Evolutionary conservation across 2,797 vertebrate species (phyloP), one percentile per base, ranked within the genome.

Genomic region (Lutjanus argentimaculatus): DNA sequence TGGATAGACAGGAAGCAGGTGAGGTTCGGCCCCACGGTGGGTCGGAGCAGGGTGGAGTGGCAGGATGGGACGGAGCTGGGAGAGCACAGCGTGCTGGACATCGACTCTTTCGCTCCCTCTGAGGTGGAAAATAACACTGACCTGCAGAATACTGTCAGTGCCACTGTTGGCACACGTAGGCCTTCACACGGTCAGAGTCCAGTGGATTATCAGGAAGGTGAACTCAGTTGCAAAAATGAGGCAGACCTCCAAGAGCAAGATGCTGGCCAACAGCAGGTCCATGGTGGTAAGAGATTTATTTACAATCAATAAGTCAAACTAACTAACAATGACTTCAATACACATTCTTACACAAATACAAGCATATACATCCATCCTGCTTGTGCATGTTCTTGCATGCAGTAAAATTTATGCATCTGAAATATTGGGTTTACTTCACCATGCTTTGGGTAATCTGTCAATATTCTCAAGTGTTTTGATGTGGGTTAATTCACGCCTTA

Each of bases 1-100:
- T 95, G 91, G 9, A 70, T 90, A 62, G 97, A 97, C 79, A 96
- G 92, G 63, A 98, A 97, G 81, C 97, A 97, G 77, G 97, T 97
- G 82, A 96, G 96, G 63, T 97, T 97, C 83, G 96, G 93, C 16
- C 86, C 95, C 8, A 83, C 77, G 1, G 63, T 87, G 16, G 75
- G 53, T 55, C 84, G 81, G 77, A 90, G 77, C 21, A 83, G 85
- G 19, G 74, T 57, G 67, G 84, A 89, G 1, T 86, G 83, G 75
- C 85, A 75, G 3, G 86, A 72, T 1, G 75, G 79, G 40, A 92
- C 67, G 70, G 95, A 96, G 86, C 77, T 92, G 16, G 93, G 87
- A 71, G 95, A 97, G 71, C 92, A 94, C 77, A 76, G 61, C 80
- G 81, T 96, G 64, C 90, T 97, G 84, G 96, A 97, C 4, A 49